Percentiles rank a stretch among this genome's conserved stretches.
Conservation (phyloP, 2,797 vertebrate species). For the Ctenosaura bakeri region DNA sequence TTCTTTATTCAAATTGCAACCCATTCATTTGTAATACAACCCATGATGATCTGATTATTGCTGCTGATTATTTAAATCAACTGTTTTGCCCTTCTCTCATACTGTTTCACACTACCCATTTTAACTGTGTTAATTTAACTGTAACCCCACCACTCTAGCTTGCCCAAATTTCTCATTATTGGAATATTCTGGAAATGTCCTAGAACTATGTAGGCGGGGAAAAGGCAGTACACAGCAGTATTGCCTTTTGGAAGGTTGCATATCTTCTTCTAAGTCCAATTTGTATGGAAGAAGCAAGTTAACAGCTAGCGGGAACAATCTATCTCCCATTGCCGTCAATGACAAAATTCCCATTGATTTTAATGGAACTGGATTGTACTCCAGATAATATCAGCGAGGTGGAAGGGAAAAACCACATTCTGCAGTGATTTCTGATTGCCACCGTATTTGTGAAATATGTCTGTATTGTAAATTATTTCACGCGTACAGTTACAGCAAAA, state of each 20-base stretch:
- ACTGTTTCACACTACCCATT: background rate
- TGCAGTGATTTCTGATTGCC: slow-evolving; percentile 44
- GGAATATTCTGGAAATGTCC: background rate
- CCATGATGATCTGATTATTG: slow-evolving; percentile 64
- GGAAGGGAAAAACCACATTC: background rate
- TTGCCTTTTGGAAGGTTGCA: slow-evolving; percentile 15
- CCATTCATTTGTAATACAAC: slow-evolving; percentile 27
- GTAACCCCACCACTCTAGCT: background rate
- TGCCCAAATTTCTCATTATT: slow-evolving; percentile 26
- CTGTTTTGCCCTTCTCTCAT: background rate
- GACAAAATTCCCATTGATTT: background rate
- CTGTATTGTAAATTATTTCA: slow-evolving; percentile 69
- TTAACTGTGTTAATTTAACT: background rate
- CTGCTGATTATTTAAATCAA: slow-evolving; percentile 52
- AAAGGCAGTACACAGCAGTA: background rate
- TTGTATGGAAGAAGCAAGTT: slow-evolving; percentile 58
- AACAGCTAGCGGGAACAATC: slow-evolving; percentile 44
- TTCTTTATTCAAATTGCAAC: slow-evolving; percentile 66
- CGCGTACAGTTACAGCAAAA: slow-evolving; percentile 62
- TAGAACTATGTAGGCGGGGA: background rate
- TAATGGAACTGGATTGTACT: slow-evolving; percentile 8
- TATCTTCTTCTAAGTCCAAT: slow-evolving; percentile 40
- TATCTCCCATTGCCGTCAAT: slow-evolving; percentile 22
- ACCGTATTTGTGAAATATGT: slow-evolving; percentile 44
- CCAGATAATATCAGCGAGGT: slow-evolving; percentile 47